phyloP scores from a whole-genome alignment of 2,797 vertebrate genomes.

The Natrix natrix region DNA sequence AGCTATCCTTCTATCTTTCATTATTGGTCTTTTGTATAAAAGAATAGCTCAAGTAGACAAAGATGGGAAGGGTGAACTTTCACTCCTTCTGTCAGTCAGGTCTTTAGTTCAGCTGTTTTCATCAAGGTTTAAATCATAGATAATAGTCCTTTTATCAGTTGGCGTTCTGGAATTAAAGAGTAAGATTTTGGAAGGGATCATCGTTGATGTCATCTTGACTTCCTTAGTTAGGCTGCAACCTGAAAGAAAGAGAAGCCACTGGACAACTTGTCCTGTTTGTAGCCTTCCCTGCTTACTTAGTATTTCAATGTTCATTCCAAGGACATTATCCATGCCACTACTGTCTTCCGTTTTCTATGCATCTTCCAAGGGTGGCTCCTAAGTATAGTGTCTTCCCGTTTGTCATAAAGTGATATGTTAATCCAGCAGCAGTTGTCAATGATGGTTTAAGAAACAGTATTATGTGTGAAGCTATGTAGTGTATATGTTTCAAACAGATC shows the following conservation, averaged over 20 bases:
- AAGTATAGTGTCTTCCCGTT: not conserved
- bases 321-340: not conserved
- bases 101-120: not conserved
- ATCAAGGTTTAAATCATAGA: not conserved
- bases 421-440: not conserved
- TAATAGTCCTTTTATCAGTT: not conserved
- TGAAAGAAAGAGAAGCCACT: not conserved
- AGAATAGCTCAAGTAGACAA: not conserved
- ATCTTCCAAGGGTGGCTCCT: not conserved
- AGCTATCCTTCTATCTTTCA: not conserved
- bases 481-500: not conserved
- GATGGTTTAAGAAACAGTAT: not conserved
- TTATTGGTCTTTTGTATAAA: not conserved
- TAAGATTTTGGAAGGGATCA: not conserved
- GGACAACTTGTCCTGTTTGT: not conserved
- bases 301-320: not conserved
- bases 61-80: not conserved
- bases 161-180: not conserved
- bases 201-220: not conserved
- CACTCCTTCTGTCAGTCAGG: not conserved
- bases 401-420: not conserved
- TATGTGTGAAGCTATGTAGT: not conserved
- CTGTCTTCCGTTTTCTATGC: not conserved
- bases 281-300: not conserved
- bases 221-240: not conserved